Conservation (phyloP, 2,113 vertebrate species). For the Neolamprologus sp. region DNA sequence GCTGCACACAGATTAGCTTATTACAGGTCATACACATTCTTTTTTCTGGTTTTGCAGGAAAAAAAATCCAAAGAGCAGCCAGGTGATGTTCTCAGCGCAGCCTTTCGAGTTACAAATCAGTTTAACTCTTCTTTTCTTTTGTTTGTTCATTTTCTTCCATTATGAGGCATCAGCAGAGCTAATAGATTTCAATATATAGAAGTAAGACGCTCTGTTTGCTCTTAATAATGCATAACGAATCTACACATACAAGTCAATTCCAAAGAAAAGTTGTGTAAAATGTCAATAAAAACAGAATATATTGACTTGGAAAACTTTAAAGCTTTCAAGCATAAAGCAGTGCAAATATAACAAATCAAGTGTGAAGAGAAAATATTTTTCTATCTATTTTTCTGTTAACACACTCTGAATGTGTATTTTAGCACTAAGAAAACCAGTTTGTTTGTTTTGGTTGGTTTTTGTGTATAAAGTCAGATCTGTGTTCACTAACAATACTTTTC, state of each 20-base stretch:
- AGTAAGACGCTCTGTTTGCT: background rate
- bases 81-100: conserved; percentile 13
- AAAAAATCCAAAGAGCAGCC: conserved; percentile 4
- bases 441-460: background rate
- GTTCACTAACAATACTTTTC: background rate
- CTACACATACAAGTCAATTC: background rate
- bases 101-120: conserved; percentile 30
- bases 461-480: background rate
- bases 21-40: conserved; percentile 33
- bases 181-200: background rate
- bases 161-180: background rate
- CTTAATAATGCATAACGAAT: background rate
- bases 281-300: background rate
- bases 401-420: background rate
- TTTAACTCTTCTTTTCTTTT: background rate
- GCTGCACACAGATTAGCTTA: conserved; percentile 59
- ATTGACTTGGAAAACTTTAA: background rate
- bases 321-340: background rate
- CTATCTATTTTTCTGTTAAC: background rate
- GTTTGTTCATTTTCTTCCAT: background rate
- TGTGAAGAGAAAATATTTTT: background rate
- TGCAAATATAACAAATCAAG: background rate
- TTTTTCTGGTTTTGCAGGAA: background rate
- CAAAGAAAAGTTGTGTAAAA: background rate
- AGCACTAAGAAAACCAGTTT: background rate